Conservation (phyloP, 1,140 invertebrate species). For the Calliopsis andreniformis region DNA sequence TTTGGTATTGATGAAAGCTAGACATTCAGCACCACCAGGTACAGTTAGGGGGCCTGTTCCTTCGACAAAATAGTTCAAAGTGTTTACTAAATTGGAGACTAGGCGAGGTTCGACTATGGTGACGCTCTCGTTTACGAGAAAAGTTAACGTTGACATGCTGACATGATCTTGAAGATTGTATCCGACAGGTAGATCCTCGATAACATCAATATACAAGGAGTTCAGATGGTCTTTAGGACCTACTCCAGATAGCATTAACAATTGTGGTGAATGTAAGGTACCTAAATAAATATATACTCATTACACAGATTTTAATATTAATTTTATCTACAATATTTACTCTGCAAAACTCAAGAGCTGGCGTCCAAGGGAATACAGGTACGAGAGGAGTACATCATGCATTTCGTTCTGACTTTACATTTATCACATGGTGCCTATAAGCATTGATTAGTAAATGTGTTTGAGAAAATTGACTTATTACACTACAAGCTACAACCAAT, state of each 20-base stretch:
- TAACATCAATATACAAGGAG: conserved; percentile 80
- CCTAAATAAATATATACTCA: conserved; percentile 62
- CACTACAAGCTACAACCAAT: too few species aligned
- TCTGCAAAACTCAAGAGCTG: too few species aligned
- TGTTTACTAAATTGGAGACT: conserved; percentile 81
- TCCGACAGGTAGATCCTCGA: conserved; percentile 88
- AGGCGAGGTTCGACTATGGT: conserved; percentile 82
- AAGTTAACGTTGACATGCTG: conserved; percentile 86
- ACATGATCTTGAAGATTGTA: conserved; percentile 91
- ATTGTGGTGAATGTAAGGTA: conserved; percentile 82
- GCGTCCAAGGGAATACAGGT: too few species aligned
- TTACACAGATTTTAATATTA: too few species aligned
- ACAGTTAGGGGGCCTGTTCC: conserved; percentile 86
- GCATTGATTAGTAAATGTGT: too few species aligned
- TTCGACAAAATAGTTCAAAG: conserved; percentile 82
- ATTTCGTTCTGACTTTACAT: too few species aligned
- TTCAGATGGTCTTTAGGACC: conserved; percentile 82
- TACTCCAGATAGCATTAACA: conserved; percentile 84
- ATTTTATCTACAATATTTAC: too few species aligned
- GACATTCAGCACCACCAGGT: conserved; percentile 87
- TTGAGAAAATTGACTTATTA: too few species aligned
- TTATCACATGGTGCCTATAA: too few species aligned
- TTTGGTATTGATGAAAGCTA: conserved; percentile 86
- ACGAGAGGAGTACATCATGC: too few species aligned
- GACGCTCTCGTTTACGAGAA: conserved; percentile 85